Evolutionary conservation across 1,140 invertebrate genomes (phyloP), one percentile per base, ranked within the genome.

Genomic region (Bombus huntii): DNA sequence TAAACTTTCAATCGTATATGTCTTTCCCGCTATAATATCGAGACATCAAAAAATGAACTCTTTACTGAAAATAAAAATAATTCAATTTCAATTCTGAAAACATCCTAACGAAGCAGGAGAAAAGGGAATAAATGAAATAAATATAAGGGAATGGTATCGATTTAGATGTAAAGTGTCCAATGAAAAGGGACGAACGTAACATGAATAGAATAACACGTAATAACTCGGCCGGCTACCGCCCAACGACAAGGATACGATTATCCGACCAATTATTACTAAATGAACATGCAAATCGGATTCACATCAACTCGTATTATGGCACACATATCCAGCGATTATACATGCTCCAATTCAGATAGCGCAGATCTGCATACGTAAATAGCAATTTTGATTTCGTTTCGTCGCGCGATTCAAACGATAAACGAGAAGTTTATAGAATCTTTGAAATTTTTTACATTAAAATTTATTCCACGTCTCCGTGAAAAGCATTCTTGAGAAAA

Each of bases 201-300:
- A 53, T 65, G 39, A 65, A 31, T 47, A 57, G 39, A 75, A 12
- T 37, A 82, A 65, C 57, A n/a, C 57, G 57, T 59, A 65, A 75
- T 65, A 82, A 65, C 15, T 82, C 13, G 53, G 70, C 10, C 28
- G 37, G 34, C 31, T 82, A 65, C 75, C 31, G 31, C 39, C n/a
- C n/a, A 75, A 65, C 25, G 22, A 62, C 53, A 75, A 18, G 6
- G 25, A 82, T 28, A 82, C 57, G 81, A 82, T 82, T 65, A 82
- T 34, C 53, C n/a, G 81, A 65, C 65, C 70, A 34, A 74, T 82
- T 74, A 82, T 62, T n/a, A 74, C 53, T 74, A 82, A 74, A 82
- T 82, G 81, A 74, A 59, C 81, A 82, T 65, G 71, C 57, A 75
- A 75, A 82, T 82, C 70, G 81, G 72, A 75, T 82, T 82, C 22